Conservation (phyloP, 2,888 invertebrate genomes). For the Netelia fuscicornis region DNA sequence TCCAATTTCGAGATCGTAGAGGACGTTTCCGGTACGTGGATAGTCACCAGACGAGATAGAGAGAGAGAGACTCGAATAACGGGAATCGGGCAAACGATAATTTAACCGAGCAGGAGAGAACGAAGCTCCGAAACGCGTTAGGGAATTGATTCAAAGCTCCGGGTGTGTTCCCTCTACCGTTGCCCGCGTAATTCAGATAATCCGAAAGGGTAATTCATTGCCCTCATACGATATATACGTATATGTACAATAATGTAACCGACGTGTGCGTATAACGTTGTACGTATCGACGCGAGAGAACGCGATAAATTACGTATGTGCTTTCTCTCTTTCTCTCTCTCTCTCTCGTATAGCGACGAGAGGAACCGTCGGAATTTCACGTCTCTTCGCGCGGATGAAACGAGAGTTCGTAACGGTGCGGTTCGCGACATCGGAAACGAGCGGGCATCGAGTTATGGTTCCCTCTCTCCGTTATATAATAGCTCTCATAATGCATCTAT, state of each 20-base stretch:
- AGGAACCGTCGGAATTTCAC: conserved; percentile 59
- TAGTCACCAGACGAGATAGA: neutral
- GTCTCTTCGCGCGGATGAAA: conserved; percentile 42
- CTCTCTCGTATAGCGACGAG: conserved; percentile 22
- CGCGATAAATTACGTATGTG: conserved; percentile 58
- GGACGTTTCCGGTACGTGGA: neutral
- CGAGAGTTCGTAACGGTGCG: conserved; percentile 53
- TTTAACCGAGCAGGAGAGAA: conserved; percentile 53
- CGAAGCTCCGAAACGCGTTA: conserved; percentile 56
- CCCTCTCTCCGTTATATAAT: conserved; percentile 35
- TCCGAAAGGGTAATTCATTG: conserved; percentile 65
- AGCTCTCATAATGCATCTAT: conserved; percentile 9
- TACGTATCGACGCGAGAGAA: conserved; percentile 56
- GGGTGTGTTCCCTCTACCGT: conserved; percentile 18
- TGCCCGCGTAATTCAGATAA: conserved; percentile 65
- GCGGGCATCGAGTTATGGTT: conserved; percentile 59
- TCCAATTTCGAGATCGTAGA: conserved; percentile 31
- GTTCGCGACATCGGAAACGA: conserved; percentile 57
- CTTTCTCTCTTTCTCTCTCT: conserved; percentile 3
- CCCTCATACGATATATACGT: conserved; percentile 31
- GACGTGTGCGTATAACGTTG: conserved; percentile 51
- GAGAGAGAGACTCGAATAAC: conserved; percentile 42
- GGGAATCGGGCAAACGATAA: conserved; percentile 62
- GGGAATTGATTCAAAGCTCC: conserved; percentile 65
- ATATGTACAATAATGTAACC: conserved; percentile 3